A percentile compares a stretch with the other conserved stretches of the same genome.
phyloP scores from a whole-genome alignment of 2,113 vertebrate genomes.

The Ciconia boyciana region DNA sequence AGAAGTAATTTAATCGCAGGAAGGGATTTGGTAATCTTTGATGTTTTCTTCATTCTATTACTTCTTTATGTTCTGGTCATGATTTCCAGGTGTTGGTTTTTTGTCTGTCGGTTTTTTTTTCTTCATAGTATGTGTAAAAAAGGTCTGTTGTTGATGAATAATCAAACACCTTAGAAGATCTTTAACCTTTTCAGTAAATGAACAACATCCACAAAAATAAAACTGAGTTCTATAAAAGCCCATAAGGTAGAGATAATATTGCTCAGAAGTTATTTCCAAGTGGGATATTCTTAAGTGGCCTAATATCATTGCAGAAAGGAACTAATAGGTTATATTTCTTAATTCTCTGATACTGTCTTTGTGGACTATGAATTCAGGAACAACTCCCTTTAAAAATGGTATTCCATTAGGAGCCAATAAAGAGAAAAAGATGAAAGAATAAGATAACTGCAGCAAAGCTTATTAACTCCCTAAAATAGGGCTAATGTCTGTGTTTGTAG shows the following conservation, averaged over 20 bases:
- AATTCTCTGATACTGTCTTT: background rate
- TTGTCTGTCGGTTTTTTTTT: background rate
- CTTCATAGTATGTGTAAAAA: background rate
- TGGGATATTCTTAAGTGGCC: background rate
- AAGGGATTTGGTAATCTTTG: background rate
- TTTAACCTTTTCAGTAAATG: constrained; percentile 3
- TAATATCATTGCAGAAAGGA: background rate
- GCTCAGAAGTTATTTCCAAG: background rate
- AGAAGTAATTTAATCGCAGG: background rate
- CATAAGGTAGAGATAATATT: background rate
- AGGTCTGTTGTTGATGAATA: background rate
- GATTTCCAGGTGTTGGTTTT: background rate
- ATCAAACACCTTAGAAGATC: background rate
- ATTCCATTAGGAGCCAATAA: background rate
- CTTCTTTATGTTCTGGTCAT: background rate
- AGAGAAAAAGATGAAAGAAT: background rate
- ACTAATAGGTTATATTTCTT: background rate
- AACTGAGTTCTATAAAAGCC: background rate
- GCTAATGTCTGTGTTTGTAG: background rate
- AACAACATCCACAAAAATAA: background rate
- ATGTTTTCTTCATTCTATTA: background rate
- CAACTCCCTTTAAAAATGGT: background rate
- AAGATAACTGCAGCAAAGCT: background rate
- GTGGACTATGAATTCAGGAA: background rate
- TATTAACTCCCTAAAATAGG: background rate